These are phyloP conservation scores for Vespertilio murinus DNA, from an alignment of 2,797 vertebrate genomes.

Conservation along the genomic window DNA sequence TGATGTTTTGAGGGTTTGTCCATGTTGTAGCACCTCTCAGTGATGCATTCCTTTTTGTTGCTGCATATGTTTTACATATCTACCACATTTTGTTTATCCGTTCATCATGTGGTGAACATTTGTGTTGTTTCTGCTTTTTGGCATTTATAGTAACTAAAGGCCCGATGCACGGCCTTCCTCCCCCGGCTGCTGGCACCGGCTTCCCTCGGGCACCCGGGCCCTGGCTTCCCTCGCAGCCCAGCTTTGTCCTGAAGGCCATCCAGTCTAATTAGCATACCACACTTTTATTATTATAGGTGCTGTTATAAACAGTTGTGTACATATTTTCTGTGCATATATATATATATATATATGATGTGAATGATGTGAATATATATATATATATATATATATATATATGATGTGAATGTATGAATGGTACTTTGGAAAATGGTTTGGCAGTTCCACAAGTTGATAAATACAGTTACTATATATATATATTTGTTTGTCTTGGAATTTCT, in stretches of 20 bases:
- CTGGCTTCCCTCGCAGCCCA: too few relatives aligned
- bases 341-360: too few relatives aligned
- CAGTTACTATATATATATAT: background rate
- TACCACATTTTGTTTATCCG: background rate
- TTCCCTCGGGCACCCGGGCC: too few relatives aligned
- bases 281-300: too few relatives aligned
- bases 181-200: too few relatives aligned
- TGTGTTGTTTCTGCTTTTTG: background rate
- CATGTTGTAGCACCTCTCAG: background rate
- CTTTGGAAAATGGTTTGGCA: background rate
- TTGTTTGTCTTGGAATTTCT: conserved; percentile 1
- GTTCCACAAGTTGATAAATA: background rate
- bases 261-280: too few relatives aligned
- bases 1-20: background rate
- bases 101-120: background rate
- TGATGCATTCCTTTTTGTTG: background rate
- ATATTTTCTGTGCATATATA: background rate
- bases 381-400: too few relatives aligned
- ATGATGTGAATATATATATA: too few relatives aligned
- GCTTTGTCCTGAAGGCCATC: too few relatives aligned
- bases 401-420: too few relatives aligned
- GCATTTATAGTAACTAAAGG: background rate
- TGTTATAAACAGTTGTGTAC: background rate
- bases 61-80: background rate
- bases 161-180: too few relatives aligned